phyloP scores from a whole-genome alignment of 2,113 vertebrate species.

The Procavia capensis region DNA sequence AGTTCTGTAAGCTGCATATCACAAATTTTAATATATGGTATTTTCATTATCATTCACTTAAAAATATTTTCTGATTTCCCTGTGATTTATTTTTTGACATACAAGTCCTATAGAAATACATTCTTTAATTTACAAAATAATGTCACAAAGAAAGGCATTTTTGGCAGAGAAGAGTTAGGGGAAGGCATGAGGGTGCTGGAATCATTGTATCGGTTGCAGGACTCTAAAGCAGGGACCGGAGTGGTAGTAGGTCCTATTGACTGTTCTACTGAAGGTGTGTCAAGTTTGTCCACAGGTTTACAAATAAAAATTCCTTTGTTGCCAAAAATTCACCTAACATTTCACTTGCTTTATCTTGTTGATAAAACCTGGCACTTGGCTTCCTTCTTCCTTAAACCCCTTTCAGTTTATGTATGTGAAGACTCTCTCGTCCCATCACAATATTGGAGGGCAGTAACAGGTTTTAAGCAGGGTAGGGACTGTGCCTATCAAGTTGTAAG shows the following conservation, averaged over 20 bases:
- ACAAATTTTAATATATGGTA: background rate
- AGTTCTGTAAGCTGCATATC: background rate
- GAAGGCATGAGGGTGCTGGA: background rate
- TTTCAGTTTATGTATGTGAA: too few species aligned
- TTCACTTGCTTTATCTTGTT: too few species aligned
- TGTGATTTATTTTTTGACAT: conserved; percentile 19
- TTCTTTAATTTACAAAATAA: background rate
- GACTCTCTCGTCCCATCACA: background rate
- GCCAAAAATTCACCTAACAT: too few species aligned
- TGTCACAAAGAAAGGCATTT: background rate
- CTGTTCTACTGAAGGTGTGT: background rate
- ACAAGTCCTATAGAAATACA: background rate
- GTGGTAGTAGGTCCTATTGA: background rate
- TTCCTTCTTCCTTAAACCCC: too few species aligned
- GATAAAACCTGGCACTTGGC: too few species aligned
- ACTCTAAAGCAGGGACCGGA: background rate
- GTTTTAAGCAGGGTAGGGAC: background rate
- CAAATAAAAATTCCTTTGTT: too few species aligned
- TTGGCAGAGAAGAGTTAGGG: conserved; percentile 7
- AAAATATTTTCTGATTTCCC: background rate
- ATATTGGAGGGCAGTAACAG: background rate
- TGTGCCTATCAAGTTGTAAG: background rate
- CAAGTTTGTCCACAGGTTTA: background rate
- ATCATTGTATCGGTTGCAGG: background rate
- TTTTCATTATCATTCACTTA: too few species aligned